Evolutionary conservation across 2,797 vertebrate species (phyloP).

Genomic region (Sebastes umbrosus): DNA sequence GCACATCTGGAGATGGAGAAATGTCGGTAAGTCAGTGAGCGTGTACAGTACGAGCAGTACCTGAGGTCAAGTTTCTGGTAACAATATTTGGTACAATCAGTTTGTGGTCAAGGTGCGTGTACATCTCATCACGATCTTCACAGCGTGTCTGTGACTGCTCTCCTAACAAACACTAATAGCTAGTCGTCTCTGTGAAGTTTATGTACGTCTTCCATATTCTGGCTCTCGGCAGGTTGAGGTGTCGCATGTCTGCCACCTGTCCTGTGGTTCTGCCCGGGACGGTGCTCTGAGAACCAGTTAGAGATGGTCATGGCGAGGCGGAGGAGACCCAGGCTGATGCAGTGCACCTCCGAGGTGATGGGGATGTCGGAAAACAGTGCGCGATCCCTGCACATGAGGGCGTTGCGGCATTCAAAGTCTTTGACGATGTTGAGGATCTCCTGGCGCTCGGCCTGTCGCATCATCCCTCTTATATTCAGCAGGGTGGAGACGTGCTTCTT

Average conservation of each 20-base stretch:
- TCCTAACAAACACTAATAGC: constrained; percentile 29
- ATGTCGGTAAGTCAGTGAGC: constrained; percentile 42
- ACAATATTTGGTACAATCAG: constrained; percentile 57
- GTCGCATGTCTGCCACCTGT: neutral
- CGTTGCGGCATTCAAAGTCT: constrained; percentile 81
- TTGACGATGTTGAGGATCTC: constrained; percentile 89
- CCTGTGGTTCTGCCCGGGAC: constrained; percentile 48
- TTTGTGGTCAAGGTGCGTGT: constrained; percentile 72
- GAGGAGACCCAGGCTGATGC: constrained; percentile 81
- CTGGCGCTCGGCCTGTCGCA: constrained; percentile 82
- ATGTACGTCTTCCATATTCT: constrained; percentile 46
- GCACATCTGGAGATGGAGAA: constrained; percentile 34
- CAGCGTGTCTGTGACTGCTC: constrained; percentile 49
- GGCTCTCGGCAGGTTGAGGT: constrained; percentile 37
- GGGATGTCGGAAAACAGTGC: constrained; percentile 89
- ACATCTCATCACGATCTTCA: constrained; percentile 57
- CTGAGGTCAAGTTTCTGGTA: constrained; percentile 75
- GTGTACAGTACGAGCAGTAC: constrained; percentile 77
- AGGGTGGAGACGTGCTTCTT: constrained; percentile 89
- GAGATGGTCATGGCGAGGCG: constrained; percentile 81
- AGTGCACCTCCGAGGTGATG: constrained; percentile 83
- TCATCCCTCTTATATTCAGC: constrained; percentile 89
- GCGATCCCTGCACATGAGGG: constrained; percentile 68
- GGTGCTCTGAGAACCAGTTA: constrained; percentile 83
- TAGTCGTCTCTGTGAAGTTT: constrained; percentile 69